Percentiles rank a stretch among this genome's conserved stretches.
phyloP scores from a whole-genome alignment of 2,888 invertebrate genomes.

The Synanthedon formicaeformis region DNA sequence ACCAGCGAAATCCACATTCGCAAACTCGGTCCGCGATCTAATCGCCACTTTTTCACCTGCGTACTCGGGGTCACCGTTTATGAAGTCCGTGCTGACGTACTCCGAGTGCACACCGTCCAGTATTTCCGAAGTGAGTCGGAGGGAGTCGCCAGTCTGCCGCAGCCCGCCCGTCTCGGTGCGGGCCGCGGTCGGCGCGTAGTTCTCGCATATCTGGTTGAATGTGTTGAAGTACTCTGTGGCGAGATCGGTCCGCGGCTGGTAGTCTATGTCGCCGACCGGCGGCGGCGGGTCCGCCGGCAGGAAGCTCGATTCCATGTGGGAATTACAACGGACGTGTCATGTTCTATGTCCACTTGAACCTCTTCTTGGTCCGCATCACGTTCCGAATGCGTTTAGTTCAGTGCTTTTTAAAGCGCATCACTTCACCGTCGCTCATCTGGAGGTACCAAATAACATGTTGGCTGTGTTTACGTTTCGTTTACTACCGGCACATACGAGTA shows the following conservation, averaged over 20 bases:
- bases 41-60: neutral
- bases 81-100: slow-evolving; percentile 16
- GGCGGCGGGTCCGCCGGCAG: slow-evolving; percentile 72
- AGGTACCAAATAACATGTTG: neutral
- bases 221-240: slow-evolving; percentile 62
- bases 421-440: neutral
- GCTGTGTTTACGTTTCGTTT: neutral
- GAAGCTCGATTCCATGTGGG: slow-evolving; percentile 56
- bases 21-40: slow-evolving; percentile 16
- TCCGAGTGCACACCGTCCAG: slow-evolving; percentile 41
- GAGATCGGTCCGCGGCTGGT: slow-evolving; percentile 46
- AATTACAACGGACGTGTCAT: slow-evolving; percentile 35
- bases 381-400: slow-evolving; percentile 10
- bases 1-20: slow-evolving; percentile 20
- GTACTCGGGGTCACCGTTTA: neutral
- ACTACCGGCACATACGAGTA: neutral
- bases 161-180: slow-evolving; percentile 42
- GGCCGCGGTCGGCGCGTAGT: slow-evolving; percentile 45
- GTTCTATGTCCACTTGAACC: slow-evolving; percentile 45
- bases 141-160: slow-evolving; percentile 50
- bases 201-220: slow-evolving; percentile 59
- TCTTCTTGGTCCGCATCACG: slow-evolving; percentile 48
- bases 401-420: slow-evolving; percentile 6
- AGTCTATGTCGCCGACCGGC: slow-evolving; percentile 51
- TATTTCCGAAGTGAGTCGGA: slow-evolving; percentile 52